Base-by-base conservation (phyloP, 1,140 invertebrate species). In the Planococcus citri region DNA sequence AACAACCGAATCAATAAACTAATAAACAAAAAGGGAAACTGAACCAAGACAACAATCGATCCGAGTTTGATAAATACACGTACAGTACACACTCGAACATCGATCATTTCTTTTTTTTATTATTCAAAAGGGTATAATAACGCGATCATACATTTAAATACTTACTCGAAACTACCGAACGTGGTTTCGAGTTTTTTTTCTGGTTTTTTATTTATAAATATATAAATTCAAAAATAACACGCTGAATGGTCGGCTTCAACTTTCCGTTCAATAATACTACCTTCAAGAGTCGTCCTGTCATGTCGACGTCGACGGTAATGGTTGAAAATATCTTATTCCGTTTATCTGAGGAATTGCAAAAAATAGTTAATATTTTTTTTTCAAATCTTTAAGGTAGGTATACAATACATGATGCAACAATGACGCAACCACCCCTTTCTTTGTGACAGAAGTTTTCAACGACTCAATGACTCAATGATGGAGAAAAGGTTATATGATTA, bases 11-110 rank as follows among this genome's bases (percentile, higher is more conserved):
- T 64, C 3, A 25, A 22, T 25, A 64, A 64, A 6, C n/a, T n/a
- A 71, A 27, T 25, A 33, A 37, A 68, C n/a, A 68, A 71, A 38
- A 71, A 57, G 61, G 71, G 29, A 25, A 68, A 51, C 4, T 9
- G 17, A 51, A 33, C 29, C 12, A 51, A 9, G n/a, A n/a, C n/a
- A n/a, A 51, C 10, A 51, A 51, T 17, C 17, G 41, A 51, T 51
- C 29, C 41, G 41, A 51, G 41, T 51, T n/a, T n/a, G n/a, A n/a
- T 51, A 51, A 17, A 20, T 3, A 51, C 41, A 51, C 41, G 17
- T 51, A 17, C 6, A 9, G 17, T 33, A 33, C 29, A 51, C 17
- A 51, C 41, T 9, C 41, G n/a, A 2, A 51, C 41, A 51, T 51
- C 41, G n/a, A 51, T 51, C 6, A 12, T 33, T 6, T 33, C 12